Base-by-base conservation (phyloP, 2,113 vertebrate genomes). In the Zosterops borbonicus region DNA sequence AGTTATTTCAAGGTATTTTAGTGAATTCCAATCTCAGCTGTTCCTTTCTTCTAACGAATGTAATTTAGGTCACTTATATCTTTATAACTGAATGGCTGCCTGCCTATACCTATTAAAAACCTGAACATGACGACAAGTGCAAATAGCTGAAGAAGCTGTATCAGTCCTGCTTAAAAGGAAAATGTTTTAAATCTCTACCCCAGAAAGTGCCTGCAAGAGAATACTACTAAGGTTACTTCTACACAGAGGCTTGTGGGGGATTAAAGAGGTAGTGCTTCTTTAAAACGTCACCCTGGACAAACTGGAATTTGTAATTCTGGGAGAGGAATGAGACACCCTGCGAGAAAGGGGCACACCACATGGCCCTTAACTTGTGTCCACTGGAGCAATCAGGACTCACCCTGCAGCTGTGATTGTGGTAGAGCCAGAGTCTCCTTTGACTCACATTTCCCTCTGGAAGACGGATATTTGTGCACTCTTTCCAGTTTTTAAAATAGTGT, bases 31-130 rank as follows among this genome's bases (percentile, higher is more conserved):
- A 6, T 67, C 80, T 94, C 90, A 89, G 91, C 90, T 95, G 68
- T 89, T 94, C 80, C 89, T 93, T 93, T 95, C 76, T 94, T 93
- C 69, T 82, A 87, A 75, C 55, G 0, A 87, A 83, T 71, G 55
- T 53, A 68, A 96, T 96, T 89, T 92, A 96, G 90, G 92, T 94
- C 95, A 95, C 92, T 95, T 75, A 41, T 93, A 90, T 68, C 83
- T 92, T 95, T 69, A 39, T 96, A 83, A 88, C 60, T 60, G 67
- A 95, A 74, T 37, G 71, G 24, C 70, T 92, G 86, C 64, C 88
- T 83, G 80, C 71, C 91, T 73, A 6, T 35, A 92, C 77, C 83
- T 89, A 78, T 82, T 95, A 89, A 92, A 90, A 97, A 67, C 39
- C 70, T 10, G 16, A 76, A 58, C 93, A 64, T 41, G 67, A 81